Evolutionary conservation across 2,113 vertebrate genomes (phyloP).

Genomic region (Potamarius usumacintae): DNA sequence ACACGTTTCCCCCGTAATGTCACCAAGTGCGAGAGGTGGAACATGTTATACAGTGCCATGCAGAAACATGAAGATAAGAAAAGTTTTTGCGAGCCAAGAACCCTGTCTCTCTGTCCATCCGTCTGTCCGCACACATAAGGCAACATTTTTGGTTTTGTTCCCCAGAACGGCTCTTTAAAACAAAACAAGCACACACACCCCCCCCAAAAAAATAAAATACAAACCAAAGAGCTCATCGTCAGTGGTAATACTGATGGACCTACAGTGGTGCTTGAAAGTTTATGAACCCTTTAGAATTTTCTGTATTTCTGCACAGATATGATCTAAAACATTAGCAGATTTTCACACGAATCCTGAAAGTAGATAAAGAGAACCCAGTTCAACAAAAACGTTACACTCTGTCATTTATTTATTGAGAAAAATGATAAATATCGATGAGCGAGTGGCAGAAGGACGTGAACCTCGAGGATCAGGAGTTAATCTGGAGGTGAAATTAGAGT

Average conservation of each 20-base stretch:
- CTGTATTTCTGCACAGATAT: too few relatives aligned
- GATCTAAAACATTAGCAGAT: too few relatives aligned
- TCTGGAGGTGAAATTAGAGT: too few relatives aligned
- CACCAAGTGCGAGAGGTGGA: conserved; percentile 7
- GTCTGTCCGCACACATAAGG: conserved; percentile 69
- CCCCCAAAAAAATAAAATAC: conserved; percentile 54
- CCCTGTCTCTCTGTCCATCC: conserved; percentile 15
- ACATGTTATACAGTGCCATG: conserved; percentile 1
- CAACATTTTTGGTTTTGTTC: conserved; percentile 82
- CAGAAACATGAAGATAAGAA: conserved; percentile 19
- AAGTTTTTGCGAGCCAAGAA: conserved; percentile 32
- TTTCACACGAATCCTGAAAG: too few relatives aligned
- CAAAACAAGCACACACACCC: conserved; percentile 70
- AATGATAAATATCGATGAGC: too few relatives aligned
- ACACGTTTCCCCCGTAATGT: background rate
- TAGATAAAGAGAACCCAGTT: too few relatives aligned
- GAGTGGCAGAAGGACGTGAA: too few relatives aligned
- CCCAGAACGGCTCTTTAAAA: conserved; percentile 72
- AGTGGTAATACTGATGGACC: conserved; percentile 66
- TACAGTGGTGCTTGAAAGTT: too few relatives aligned
- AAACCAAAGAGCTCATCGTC: conserved; percentile 56
- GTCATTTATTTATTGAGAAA: too few relatives aligned
- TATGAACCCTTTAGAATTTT: too few relatives aligned
- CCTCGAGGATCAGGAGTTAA: too few relatives aligned
- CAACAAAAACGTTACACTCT: too few relatives aligned